These are phyloP conservation scores for Corythoichthys intestinalis DNA, from an alignment of 2,113 vertebrate species.

Conservation along the genomic window DNA sequence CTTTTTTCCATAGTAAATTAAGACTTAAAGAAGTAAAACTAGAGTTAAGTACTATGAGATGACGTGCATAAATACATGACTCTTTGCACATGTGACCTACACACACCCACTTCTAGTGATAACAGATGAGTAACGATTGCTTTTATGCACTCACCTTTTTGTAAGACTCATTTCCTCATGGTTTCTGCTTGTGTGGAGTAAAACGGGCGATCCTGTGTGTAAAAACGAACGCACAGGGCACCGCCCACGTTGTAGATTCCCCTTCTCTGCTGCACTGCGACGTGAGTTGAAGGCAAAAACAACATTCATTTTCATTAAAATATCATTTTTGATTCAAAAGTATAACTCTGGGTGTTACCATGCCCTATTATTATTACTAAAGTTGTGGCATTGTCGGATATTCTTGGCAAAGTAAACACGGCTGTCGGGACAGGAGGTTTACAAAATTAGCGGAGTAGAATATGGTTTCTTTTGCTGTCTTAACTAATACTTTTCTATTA, in stretches of 20 bases:
- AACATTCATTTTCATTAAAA: neutral
- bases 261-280: neutral
- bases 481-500: neutral
- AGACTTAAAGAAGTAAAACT: too few species aligned
- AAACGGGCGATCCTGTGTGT: neutral
- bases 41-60: too few species aligned
- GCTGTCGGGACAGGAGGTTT: neutral
- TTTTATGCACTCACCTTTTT: too few species aligned
- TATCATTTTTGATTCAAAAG: neutral
- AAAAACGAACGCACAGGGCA: slow-evolving; percentile 6
- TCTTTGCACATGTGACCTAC: too few species aligned
- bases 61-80: too few species aligned
- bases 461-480: neutral
- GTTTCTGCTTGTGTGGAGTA: neutral
- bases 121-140: too few species aligned
- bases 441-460: neutral
- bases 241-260: slow-evolving; percentile 20
- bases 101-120: too few species aligned
- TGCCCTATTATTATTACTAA: neutral
- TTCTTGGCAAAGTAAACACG: neutral
- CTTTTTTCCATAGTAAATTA: too few species aligned
- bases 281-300: neutral
- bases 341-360: neutral
- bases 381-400: neutral
- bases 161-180: neutral